A percentile compares a stretch with the other conserved stretches of the same genome.
These are phyloP conservation scores for Pseudomyrmex gracilis DNA, from an alignment of 1,140 invertebrate genomes.

Conservation along the genomic window DNA sequence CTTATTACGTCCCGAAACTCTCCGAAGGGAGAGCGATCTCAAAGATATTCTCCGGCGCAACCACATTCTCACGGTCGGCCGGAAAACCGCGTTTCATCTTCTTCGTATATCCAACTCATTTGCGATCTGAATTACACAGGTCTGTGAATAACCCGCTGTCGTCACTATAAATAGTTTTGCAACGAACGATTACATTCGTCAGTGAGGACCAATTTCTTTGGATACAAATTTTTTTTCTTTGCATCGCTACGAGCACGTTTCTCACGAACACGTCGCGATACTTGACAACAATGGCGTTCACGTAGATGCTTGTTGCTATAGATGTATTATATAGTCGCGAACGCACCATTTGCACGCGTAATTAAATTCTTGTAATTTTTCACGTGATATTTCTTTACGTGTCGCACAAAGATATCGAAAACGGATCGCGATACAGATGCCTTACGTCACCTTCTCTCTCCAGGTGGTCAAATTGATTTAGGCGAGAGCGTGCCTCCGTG, in stretches of 20 bases:
- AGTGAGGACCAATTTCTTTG: neutral
- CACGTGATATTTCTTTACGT: neutral
- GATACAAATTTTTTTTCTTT: neutral
- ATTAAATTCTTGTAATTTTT: constrained; percentile 13
- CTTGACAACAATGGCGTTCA: constrained; percentile 46
- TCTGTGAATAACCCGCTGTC: neutral
- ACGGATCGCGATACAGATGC: neutral
- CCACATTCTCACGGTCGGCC: constrained; percentile 66
- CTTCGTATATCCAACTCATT: constrained; percentile 20
- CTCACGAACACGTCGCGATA: constrained; percentile 22
- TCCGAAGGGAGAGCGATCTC: neutral
- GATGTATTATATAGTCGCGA: neutral
- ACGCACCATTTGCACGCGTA: neutral
- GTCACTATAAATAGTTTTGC: constrained; percentile 24
- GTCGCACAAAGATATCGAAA: neutral
- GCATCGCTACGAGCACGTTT: neutral
- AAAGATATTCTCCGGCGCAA: neutral
- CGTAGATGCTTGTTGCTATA: neutral
- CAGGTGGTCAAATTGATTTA: constrained; percentile 51
- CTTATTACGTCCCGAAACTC: constrained; percentile 44
- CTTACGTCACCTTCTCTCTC: neutral
- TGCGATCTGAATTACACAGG: constrained; percentile 20
- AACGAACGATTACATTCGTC: neutral
- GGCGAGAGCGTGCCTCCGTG: constrained; percentile 14
- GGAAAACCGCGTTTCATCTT: constrained; percentile 8